These are phyloP conservation scores for Danio rerio DNA, from an alignment of 2,113 vertebrate genomes.

Conservation along the genomic window GRCz12tu NC_133191.1:45190001-45190500, in stretches of 20 bases:
- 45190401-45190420: background rate
- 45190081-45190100: slow-evolving; percentile 21
- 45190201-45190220: slow-evolving; percentile 56
- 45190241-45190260: slow-evolving; percentile 50
- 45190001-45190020: background rate
- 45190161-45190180: slow-evolving; percentile 60
- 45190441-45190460: slow-evolving; percentile 31
- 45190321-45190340: slow-evolving; percentile 62
- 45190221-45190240: slow-evolving; percentile 68
- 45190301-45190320: slow-evolving; percentile 66
- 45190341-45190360: slow-evolving; percentile 64
- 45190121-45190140: slow-evolving; percentile 48
- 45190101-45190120: slow-evolving; percentile 39
- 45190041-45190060: slow-evolving; percentile 41
- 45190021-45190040: slow-evolving; percentile 22
- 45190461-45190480: slow-evolving; percentile 35
- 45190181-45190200: slow-evolving; percentile 44
- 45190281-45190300: slow-evolving; percentile 68
- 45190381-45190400: slow-evolving; percentile 53
- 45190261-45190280: slow-evolving; percentile 70
- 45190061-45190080: background rate
- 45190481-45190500: slow-evolving; percentile 52
- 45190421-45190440: background rate
- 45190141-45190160: slow-evolving; percentile 63
- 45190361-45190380: slow-evolving; percentile 51